phyloP scores from a whole-genome alignment of 2,797 vertebrate species.

The Anguilla obscura region DNA sequence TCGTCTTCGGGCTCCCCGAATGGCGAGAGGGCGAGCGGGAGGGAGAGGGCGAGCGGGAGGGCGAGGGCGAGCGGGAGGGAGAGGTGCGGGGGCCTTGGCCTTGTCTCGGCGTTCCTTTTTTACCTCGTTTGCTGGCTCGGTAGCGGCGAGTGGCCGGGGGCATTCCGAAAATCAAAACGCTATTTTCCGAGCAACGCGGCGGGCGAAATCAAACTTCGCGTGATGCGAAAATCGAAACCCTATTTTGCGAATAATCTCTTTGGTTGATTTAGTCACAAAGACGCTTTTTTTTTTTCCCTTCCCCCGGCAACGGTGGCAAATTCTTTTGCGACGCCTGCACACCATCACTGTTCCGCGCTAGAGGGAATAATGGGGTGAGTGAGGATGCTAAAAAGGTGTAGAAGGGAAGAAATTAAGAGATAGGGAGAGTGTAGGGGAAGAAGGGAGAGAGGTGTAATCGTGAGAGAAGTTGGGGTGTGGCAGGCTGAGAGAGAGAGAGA shows the following conservation, averaged over 20 bases:
- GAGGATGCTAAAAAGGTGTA: neutral
- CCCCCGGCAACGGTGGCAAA: neutral
- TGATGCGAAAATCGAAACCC: slow-evolving; percentile 13
- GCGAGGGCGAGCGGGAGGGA: neutral
- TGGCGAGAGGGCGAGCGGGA: neutral
- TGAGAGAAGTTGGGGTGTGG: neutral
- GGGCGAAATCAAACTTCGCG: neutral
- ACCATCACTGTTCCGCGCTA: neutral
- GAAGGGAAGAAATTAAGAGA: neutral
- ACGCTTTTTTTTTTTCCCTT: neutral
- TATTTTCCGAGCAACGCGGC: neutral
- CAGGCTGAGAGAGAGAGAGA: neutral
- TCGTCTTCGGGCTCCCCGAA: neutral
- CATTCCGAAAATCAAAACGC: neutral
- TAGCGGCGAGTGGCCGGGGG: neutral
- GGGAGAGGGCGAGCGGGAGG: neutral
- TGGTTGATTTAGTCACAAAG: neutral
- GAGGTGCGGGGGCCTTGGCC: neutral
- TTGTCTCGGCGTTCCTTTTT: neutral
- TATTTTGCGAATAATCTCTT: slow-evolving; percentile 15
- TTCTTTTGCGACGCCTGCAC: neutral
- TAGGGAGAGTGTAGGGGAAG: neutral
- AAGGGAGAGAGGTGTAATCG: neutral
- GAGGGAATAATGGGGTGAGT: neutral
- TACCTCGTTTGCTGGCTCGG: neutral